Conservation (phyloP, 2,113 vertebrate genomes). For the Talpa occidentalis region DNA sequence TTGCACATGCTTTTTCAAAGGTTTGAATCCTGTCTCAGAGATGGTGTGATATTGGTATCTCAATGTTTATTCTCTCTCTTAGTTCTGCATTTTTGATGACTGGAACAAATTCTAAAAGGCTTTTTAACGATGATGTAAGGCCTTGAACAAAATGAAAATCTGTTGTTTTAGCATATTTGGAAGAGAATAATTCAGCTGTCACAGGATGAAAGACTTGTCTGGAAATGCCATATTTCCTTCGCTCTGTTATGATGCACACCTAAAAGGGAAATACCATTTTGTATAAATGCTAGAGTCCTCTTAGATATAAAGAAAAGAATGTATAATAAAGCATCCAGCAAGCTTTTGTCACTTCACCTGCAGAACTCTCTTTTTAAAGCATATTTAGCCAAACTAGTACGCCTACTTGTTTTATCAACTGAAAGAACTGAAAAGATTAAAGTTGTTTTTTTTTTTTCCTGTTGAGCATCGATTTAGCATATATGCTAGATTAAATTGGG, state of each 20-base stretch:
- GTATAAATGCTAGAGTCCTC: conserved; percentile 61
- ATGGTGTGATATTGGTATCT: conserved; percentile 39
- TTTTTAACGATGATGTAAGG: conserved; percentile 75
- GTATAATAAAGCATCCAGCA: conserved; percentile 50
- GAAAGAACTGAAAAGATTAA: conserved; percentile 64
- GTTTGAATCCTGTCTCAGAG: conserved; percentile 68
- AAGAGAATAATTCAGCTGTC: conserved; percentile 82
- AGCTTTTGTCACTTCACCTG: conserved; percentile 64
- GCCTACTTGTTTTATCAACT: conserved; percentile 65
- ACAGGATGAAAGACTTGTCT: conserved; percentile 80
- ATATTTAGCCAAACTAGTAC: conserved; percentile 42
- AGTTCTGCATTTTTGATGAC: conserved; percentile 77
- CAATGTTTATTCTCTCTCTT: conserved; percentile 61
- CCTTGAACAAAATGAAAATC: conserved; percentile 76
- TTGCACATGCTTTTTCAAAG: conserved; percentile 75
- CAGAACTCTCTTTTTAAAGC: conserved; percentile 57
- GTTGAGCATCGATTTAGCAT: conserved; percentile 75
- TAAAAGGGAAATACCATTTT: conserved; percentile 69
- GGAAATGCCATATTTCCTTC: conserved; percentile 76
- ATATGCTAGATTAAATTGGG: conserved; percentile 73
- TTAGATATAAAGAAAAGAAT: conserved; percentile 65
- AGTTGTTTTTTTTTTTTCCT: neutral
- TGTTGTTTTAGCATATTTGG: conserved; percentile 83
- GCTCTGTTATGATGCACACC: conserved; percentile 61
- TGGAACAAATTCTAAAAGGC: conserved; percentile 77